Percentiles rank a stretch among this genome's conserved stretches.
Evolutionary conservation across 2,113 vertebrate genomes (phyloP).

Genomic region (Coturnix japonica): DNA sequence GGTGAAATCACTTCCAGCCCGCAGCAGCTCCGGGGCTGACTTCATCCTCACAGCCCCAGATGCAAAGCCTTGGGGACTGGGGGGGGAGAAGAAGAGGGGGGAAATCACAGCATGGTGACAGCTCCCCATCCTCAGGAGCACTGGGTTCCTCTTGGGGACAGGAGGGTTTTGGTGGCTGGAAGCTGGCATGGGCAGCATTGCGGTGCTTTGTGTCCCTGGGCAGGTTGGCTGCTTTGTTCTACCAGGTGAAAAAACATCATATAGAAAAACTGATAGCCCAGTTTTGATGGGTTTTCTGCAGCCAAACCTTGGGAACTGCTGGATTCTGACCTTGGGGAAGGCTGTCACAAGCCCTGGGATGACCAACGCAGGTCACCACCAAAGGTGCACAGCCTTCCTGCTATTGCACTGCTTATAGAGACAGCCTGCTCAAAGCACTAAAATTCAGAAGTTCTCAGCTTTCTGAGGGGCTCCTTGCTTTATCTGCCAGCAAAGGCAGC

Average conservation of each 20-base stretch:
- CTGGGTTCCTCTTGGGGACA: not conserved
- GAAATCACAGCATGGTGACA: not conserved
- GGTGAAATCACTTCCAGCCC: constrained; percentile 90
- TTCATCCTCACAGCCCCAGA: constrained; percentile 75
- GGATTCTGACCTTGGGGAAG: not conserved
- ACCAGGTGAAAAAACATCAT: fast-evolving
- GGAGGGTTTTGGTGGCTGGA: not conserved
- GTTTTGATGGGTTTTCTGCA: not conserved
- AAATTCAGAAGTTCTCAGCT: not conserved
- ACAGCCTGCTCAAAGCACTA: not conserved
- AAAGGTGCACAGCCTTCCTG: not conserved
- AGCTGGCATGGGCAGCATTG: fast-evolving
- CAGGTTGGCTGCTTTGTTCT: not conserved
- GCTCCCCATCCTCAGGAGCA: not conserved
- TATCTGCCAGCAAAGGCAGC: not conserved
- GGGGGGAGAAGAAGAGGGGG: not conserved
- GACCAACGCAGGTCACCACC: not conserved
- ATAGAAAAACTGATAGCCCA: fast-evolving
- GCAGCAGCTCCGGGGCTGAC: constrained; percentile 72
- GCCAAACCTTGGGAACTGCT: fast-evolving
- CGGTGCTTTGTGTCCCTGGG: not conserved
- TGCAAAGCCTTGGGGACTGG: constrained; percentile 39
- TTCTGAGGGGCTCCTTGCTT: not conserved
- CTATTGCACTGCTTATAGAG: not conserved
- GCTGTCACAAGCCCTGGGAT: not conserved